Percentiles rank a stretch among this genome's conserved stretches.
Conservation (phyloP, 23 tunicate genomes). For the Ascidia mentula region DNA sequence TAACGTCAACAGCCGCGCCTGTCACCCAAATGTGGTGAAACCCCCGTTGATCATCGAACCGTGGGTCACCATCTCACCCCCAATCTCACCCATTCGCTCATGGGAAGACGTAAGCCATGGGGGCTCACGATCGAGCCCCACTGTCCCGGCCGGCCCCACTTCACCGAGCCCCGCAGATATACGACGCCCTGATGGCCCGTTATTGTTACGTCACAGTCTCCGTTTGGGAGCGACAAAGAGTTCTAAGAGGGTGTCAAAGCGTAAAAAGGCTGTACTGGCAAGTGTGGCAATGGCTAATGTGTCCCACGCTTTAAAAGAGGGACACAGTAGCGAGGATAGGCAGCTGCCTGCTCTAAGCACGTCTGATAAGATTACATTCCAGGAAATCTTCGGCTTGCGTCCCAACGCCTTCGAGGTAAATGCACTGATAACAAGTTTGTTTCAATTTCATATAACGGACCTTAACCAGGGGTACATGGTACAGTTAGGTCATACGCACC, state of each 20-base stretch:
- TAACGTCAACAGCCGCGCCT: not conserved
- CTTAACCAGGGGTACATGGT: too few relatives aligned
- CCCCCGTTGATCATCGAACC: not conserved
- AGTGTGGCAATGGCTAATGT: conserved; percentile 31
- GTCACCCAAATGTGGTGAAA: not conserved
- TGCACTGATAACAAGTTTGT: too few relatives aligned
- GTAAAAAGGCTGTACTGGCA: not conserved
- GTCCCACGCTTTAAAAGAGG: conserved; percentile 27
- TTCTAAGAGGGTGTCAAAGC: not conserved
- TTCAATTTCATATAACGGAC: too few relatives aligned
- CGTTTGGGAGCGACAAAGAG: not conserved
- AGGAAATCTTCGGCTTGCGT: conserved; percentile 32
- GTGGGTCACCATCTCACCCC: not conserved
- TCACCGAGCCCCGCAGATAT: not conserved
- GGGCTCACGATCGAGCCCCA: not conserved
- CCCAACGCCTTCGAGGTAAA: conserved; percentile 16
- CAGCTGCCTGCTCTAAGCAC: not conserved
- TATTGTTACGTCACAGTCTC: conserved; percentile 16
- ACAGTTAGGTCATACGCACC: too few relatives aligned
- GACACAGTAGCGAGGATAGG: not conserved
- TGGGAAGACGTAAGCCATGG: not conserved
- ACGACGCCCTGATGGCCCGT: conserved; percentile 18
- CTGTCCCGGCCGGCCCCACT: not conserved
- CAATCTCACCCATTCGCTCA: not conserved
- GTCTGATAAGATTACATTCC: conserved; percentile 1